Percentiles rank a stretch among this genome's conserved stretches.
phyloP scores from a whole-genome alignment of 2,797 vertebrate species.

The Sardinella longiceps region DNA sequence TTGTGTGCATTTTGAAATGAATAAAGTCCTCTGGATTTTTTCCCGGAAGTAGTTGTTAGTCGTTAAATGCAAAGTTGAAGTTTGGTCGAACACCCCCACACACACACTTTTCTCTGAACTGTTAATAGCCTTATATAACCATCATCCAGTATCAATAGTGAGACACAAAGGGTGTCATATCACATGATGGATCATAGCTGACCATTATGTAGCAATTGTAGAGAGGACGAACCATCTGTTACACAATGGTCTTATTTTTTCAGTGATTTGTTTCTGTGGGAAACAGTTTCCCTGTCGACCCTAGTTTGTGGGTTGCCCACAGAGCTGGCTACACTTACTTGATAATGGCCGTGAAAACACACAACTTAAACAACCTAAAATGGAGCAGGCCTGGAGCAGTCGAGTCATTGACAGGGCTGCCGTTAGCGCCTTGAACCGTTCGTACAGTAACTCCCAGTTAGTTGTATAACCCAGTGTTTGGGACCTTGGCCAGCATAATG shows the following conservation, averaged over 20 bases:
- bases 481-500: constrained; percentile 24
- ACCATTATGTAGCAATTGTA: neutral
- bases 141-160: constrained; percentile 47
- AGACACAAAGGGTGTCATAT: neutral
- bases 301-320: neutral
- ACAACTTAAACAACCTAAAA: neutral
- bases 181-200: neutral
- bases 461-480: constrained; percentile 31
- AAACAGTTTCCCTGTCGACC: neutral
- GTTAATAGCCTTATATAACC: constrained; percentile 56
- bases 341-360: neutral
- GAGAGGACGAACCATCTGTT: neutral
- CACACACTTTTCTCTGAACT: constrained; percentile 57
- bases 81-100: constrained; percentile 48
- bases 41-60: neutral
- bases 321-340: neutral
- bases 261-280: neutral
- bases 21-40: neutral
- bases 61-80: constrained; percentile 4
- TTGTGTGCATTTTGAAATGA: neutral
- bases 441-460: constrained; percentile 20
- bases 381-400: neutral
- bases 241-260: constrained; percentile 6
- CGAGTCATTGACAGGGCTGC: neutral
- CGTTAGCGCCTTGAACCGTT: neutral